phyloP scores from a whole-genome alignment of 1,140 invertebrate species.

The Phymorhynchus buccinoides region DNA sequence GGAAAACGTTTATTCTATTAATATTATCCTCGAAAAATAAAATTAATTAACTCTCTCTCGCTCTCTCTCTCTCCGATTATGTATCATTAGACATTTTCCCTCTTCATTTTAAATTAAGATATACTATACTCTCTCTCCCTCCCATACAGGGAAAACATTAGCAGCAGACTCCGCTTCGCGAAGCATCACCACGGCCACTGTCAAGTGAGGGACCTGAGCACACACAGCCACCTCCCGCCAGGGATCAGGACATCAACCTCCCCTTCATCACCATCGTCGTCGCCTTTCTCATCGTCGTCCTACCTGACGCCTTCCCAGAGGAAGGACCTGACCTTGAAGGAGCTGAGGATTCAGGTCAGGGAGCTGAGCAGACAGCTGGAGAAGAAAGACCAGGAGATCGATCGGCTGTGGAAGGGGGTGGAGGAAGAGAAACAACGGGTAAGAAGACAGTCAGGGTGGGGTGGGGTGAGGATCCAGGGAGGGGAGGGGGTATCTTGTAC shows the following conservation, averaged over 20 bases:
- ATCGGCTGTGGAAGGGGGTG: slow-evolving; percentile 35
- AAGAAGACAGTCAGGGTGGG: slow-evolving; percentile 35
- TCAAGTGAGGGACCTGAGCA: not conserved
- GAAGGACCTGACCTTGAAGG: slow-evolving; percentile 54
- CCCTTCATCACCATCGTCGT: slow-evolving; percentile 1
- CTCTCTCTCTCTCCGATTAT: too few relatives aligned
- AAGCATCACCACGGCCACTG: slow-evolving; percentile 51
- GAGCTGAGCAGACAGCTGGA: slow-evolving; percentile 47
- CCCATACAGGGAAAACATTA: slow-evolving; percentile 44
- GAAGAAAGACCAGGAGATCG: slow-evolving; percentile 48
- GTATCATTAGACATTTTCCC: too few relatives aligned
- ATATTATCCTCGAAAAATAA: too few relatives aligned
- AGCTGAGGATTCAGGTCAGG: slow-evolving; percentile 52
- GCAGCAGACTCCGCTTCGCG: slow-evolving; percentile 53
- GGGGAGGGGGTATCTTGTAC: slow-evolving; percentile 43
- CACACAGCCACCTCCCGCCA: slow-evolving; percentile 11
- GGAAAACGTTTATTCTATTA: not conserved
- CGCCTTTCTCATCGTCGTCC: too few relatives aligned
- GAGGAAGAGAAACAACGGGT: slow-evolving; percentile 41
- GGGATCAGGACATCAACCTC: too few relatives aligned
- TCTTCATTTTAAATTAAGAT: too few relatives aligned
- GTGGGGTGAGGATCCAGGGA: slow-evolving; percentile 44
- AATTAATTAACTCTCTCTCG: too few relatives aligned
- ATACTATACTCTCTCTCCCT: too few relatives aligned
- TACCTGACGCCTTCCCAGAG: slow-evolving; percentile 61